phyloP scores from a whole-genome alignment of 1,140 invertebrate genomes.

The Plutomurus gul region DNA sequence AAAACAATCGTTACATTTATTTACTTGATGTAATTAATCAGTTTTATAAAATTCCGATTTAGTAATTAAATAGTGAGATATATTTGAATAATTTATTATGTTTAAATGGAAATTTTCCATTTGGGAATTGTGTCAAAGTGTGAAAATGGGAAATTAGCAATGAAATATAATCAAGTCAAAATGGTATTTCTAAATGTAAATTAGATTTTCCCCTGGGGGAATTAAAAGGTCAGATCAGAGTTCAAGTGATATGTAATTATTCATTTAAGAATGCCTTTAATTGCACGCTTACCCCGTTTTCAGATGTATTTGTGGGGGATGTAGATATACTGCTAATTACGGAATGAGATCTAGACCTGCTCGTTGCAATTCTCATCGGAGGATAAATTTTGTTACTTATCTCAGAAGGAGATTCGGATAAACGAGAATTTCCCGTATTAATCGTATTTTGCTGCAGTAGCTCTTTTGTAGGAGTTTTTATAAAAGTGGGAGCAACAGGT shows the following conservation, averaged over 20 bases:
- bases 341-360: conserved; percentile 37
- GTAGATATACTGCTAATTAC: conserved; percentile 30
- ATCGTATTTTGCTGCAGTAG: not conserved
- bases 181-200: too few relatives aligned
- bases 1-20: too few relatives aligned
- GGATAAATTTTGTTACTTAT: not conserved
- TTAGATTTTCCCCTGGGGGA: too few relatives aligned
- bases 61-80: too few relatives aligned
- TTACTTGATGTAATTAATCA: too few relatives aligned
- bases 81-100: too few relatives aligned
- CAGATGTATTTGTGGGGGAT: conserved; percentile 10
- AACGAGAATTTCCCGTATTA: not conserved
- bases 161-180: too few relatives aligned
- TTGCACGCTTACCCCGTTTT: conserved; percentile 20
- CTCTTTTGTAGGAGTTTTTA: not conserved
- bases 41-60: too few relatives aligned
- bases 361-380: not conserved
- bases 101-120: too few relatives aligned
- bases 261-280: not conserved
- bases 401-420: not conserved
- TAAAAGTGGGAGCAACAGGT: conserved; percentile 6
- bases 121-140: too few relatives aligned
- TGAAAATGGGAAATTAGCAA: too few relatives aligned
- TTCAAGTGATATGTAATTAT: not conserved
- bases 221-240: too few relatives aligned